phyloP scores from a whole-genome alignment of 2,888 invertebrate species.

The Aspidiotus rigidus region DNA sequence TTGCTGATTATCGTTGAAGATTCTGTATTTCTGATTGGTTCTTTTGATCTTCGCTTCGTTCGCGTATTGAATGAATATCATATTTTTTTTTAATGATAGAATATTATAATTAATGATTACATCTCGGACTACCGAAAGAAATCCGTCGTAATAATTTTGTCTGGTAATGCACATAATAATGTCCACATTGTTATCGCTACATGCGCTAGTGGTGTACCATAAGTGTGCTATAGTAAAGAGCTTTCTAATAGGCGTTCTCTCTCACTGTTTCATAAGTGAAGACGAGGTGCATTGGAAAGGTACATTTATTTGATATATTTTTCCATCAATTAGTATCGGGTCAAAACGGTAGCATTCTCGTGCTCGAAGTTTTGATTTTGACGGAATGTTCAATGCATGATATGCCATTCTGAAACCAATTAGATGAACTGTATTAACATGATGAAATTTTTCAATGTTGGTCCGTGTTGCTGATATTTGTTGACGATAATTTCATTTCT shows the following conservation, averaged over 20 bases:
- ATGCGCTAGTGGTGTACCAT: conserved; percentile 24
- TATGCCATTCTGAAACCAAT: too few relatives aligned
- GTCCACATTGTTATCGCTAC: conserved; percentile 27
- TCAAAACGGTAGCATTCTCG: too few relatives aligned
- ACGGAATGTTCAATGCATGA: too few relatives aligned
- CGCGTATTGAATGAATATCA: neutral
- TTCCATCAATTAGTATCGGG: neutral
- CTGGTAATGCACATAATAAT: conserved; percentile 32
- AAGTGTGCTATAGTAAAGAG: conserved; percentile 33
- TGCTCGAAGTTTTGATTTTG: too few relatives aligned
- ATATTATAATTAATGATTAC: too few relatives aligned
- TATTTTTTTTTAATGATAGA: too few relatives aligned
- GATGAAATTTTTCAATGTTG: conserved; percentile 39
- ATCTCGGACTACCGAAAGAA: too few relatives aligned
- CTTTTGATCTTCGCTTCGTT: neutral
- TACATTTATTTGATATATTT: conserved; percentile 4
- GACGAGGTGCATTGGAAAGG: conserved; percentile 20
- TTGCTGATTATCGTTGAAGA: conserved; percentile 41
- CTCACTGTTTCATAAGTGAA: conserved; percentile 7
- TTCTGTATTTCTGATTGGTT: conserved; percentile 29
- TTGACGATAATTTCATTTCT: conserved; percentile 32
- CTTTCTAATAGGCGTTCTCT: conserved; percentile 35
- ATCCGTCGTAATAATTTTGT: too few relatives aligned
- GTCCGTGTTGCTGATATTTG: conserved; percentile 43
- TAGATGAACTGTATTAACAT: conserved; percentile 32